Base-by-base conservation (phyloP, 1,140 invertebrate genomes). In the Diploscapter pachys region DNA sequence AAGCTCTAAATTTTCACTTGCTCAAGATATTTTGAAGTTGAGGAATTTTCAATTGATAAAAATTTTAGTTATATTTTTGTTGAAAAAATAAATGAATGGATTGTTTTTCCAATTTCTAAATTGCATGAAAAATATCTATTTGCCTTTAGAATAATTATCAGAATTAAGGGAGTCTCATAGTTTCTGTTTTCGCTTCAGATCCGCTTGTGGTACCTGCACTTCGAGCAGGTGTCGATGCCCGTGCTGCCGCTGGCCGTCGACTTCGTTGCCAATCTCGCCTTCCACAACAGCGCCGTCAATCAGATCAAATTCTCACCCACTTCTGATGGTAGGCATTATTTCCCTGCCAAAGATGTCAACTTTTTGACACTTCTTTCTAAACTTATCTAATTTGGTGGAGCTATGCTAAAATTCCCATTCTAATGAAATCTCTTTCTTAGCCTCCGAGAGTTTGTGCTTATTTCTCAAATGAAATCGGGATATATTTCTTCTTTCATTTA, bases 181-280 rank as follows among this genome's bases (percentile, higher is more conserved):
- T 31, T 31, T 31, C 31, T 31, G 31, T 31, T 31, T 31, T 31
- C 31, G 31, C 31, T 31, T 13, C 56, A 76, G 75, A 71, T 78
- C 6, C 62, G 77, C n/a, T 57, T 78, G 13, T 78, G 77, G 77
- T 65, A 71, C 52, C 72, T 78, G 53, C 56, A 71, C 3, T 78
- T 76, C 63, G 66, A 72, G 6, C 69, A 74, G n/a, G 53, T 50
- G 8, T 55, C 50, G 8, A 64, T 55, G 2, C 68, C 72, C 8
- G 71, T 63, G 13, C 52, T 64, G 5, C 77, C 66, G n/a, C 31
- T 79, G 49, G 67, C 61, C 3, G 78, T 79, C 3, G 57, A 67
- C 3, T 79, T 79, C 52, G n/a, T 79, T 11, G 76, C 78, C 2
- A 79, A 79, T 53, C n/a, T 79, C 2, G 52, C 52, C 2, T 72